Conservation (phyloP, 2,797 vertebrate genomes). For the Philypnodon macrostomus region DNA sequence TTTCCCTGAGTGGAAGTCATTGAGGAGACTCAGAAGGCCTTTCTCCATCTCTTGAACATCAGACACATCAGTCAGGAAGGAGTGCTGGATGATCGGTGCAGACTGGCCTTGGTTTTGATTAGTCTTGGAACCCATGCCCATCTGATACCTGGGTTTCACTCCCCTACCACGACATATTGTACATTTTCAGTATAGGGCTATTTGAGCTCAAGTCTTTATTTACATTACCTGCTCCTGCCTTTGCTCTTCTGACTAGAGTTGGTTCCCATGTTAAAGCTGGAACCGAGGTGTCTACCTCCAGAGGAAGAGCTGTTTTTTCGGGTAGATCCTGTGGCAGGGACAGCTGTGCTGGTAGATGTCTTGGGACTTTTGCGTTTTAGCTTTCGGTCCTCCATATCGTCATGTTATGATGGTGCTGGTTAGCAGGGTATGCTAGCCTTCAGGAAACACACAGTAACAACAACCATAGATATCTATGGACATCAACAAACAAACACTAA, state of each 20-base stretch:
- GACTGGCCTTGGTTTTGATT: slow-evolving; percentile 69
- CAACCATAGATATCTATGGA: no score
- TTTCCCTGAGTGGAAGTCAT: slow-evolving; percentile 97
- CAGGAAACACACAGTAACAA: background rate
- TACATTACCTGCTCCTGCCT: slow-evolving; percentile 81
- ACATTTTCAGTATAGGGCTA: background rate
- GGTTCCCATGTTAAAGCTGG: slow-evolving; percentile 73
- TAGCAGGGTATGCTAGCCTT: background rate
- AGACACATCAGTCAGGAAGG: slow-evolving; percentile 95
- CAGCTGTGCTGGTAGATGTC: slow-evolving; percentile 78
- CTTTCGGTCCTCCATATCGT: slow-evolving; percentile 90
- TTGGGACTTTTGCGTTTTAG: slow-evolving; percentile 89
- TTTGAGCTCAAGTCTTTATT: background rate
- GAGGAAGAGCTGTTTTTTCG: slow-evolving; percentile 80
- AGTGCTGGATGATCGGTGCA: slow-evolving; percentile 88
- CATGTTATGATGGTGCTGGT: slow-evolving; percentile 41
- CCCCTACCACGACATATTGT: slow-evolving; percentile 65
- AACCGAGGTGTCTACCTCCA: slow-evolving; percentile 79
- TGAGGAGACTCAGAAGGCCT: slow-evolving; percentile 91
- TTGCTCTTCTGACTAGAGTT: slow-evolving; percentile 84
- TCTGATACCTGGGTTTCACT: slow-evolving; percentile 77
- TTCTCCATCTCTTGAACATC: slow-evolving; percentile 99
- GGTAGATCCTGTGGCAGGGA: slow-evolving; percentile 66
- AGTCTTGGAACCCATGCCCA: slow-evolving; percentile 19
- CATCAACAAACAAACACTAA: no score